A percentile compares a stretch with the other conserved stretches of the same genome.
Conservation (phyloP, 1,140 invertebrate genomes). For the Camponotus floridanus region DNA sequence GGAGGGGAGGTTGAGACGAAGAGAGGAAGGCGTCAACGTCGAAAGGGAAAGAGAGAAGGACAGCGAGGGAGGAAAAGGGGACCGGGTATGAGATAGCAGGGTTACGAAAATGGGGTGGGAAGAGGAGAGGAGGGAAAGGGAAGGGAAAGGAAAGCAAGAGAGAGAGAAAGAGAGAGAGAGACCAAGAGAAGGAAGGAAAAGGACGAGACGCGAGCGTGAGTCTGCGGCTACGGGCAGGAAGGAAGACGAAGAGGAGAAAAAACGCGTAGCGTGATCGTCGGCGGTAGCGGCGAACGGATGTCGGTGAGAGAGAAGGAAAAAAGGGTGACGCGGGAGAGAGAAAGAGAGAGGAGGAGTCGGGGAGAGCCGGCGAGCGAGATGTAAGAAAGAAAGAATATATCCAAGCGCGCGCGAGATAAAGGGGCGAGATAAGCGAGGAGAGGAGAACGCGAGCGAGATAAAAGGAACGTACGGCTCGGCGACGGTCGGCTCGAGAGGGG, state of each 20-base stretch:
- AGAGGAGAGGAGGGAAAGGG: not conserved
- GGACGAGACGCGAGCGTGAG: slow-evolving; percentile 39
- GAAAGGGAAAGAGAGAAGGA: slow-evolving; percentile 10
- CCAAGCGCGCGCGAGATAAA: slow-evolving; percentile 9
- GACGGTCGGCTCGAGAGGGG: slow-evolving; percentile 15
- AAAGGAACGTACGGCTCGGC: slow-evolving; percentile 15
- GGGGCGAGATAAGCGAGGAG: slow-evolving; percentile 54
- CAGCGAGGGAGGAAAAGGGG: slow-evolving; percentile 39
- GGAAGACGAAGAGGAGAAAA: slow-evolving; percentile 42
- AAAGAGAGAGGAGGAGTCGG: slow-evolving; percentile 38
- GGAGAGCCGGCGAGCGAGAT: slow-evolving; percentile 33
- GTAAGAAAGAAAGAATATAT: slow-evolving; percentile 29
- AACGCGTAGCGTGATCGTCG: slow-evolving; percentile 29
- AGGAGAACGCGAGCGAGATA: slow-evolving; percentile 64
- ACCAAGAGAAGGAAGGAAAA: slow-evolving; percentile 24
- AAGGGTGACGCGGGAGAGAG: slow-evolving; percentile 16
- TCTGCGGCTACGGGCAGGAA: slow-evolving; percentile 35
- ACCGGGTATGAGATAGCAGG: slow-evolving; percentile 1
- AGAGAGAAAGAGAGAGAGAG: slow-evolving; percentile 10
- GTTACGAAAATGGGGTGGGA: slow-evolving; percentile 23
- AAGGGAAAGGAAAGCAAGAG: not conserved
- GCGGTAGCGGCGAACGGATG: slow-evolving; percentile 20
- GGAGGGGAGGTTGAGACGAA: slow-evolving; percentile 43
- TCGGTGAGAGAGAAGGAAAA: slow-evolving; percentile 37
- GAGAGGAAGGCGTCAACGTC: not conserved